Evolutionary conservation across 2,113 vertebrate species (phyloP), one percentile per base, ranked within the genome.

Genomic region (Apteryx owenii): DNA sequence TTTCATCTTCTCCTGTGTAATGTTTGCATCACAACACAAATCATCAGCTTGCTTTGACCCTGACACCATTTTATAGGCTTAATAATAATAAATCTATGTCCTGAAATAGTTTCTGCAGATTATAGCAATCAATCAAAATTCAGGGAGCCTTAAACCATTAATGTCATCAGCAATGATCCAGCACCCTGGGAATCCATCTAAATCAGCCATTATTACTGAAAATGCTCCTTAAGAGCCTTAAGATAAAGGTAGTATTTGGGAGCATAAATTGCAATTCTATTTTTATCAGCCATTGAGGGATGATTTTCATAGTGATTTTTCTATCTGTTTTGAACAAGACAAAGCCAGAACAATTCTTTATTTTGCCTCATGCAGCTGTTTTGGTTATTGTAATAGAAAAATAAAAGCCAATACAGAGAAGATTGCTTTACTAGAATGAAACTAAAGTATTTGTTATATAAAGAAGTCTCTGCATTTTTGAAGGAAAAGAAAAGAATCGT

Each of bases 111-210:
- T 98, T 98, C 81, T 97, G 73, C 93, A 98, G 98, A 99, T 98
- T 99, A 98, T 66, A 92, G 91, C 95, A 97, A 98, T 99, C 98
- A 98, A 98, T 99, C 98, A 98, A 98, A 98, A 97, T 98, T 98
- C 98, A 97, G 97, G 89, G 97, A 98, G 89, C 97, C 97, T 97
- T 96, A 97, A 97, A 98, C 97, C 96, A 98, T 98, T 98, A 98
- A 98, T 98, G 98, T 97, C 98, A 98, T 97, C 97, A 85, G 96
- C 96, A 97, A 97, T 98, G 98, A 98, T 97, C 97, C 96, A 98
- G 94, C 95, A 95, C 96, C 94, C 91, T 71, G 44, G 96, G 97
- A 98, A 98, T 98, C 98, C 97, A 98, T 98, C 98, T 98, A 98
- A 97, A 98, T 98, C 97, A 98, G 95, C 95, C 95, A 97, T 97